A percentile compares a stretch with the other conserved stretches of the same genome.
Evolutionary conservation across 2,888 invertebrate genomes (phyloP).

Genomic region (Calameuta filiformis): DNA sequence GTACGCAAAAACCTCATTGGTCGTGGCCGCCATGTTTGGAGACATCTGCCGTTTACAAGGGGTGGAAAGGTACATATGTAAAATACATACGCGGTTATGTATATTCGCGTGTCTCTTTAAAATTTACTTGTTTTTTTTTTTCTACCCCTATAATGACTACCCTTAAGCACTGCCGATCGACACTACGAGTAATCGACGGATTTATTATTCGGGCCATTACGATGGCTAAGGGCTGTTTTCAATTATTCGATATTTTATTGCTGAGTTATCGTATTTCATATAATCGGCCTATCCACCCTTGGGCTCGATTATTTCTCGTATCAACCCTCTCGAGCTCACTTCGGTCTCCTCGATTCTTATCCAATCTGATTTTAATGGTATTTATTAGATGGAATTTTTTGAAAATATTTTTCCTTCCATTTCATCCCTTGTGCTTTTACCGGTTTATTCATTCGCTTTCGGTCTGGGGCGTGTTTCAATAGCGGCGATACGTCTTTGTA

Average conservation of each 20-base stretch:
- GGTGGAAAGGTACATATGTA: not conserved
- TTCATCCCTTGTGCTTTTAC: not conserved
- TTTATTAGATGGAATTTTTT: not conserved
- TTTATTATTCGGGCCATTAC: not conserved
- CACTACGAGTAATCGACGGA: not conserved
- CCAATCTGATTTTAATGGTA: constrained; percentile 26
- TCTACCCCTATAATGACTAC: not conserved
- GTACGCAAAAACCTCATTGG: not conserved
- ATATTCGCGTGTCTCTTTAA: accelerated
- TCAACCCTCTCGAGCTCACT: constrained; percentile 6
- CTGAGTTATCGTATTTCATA: not conserved
- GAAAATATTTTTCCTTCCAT: not conserved
- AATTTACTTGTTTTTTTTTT: not conserved
- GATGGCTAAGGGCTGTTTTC: not conserved
- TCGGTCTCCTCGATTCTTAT: constrained; percentile 13
- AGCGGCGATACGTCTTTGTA: not conserved
- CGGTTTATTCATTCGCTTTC: not conserved
- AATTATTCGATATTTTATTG: not conserved
- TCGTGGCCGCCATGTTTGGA: not conserved
- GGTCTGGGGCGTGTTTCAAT: not conserved
- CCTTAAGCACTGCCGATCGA: not conserved
- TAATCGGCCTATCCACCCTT: not conserved
- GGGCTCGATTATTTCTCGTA: not conserved
- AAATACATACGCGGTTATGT: not conserved
- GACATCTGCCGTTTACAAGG: not conserved